Percentiles rank a stretch among this genome's conserved stretches.
phyloP scores from a whole-genome alignment of 1,140 invertebrate genomes.

The Drosophila yakuba region DNA sequence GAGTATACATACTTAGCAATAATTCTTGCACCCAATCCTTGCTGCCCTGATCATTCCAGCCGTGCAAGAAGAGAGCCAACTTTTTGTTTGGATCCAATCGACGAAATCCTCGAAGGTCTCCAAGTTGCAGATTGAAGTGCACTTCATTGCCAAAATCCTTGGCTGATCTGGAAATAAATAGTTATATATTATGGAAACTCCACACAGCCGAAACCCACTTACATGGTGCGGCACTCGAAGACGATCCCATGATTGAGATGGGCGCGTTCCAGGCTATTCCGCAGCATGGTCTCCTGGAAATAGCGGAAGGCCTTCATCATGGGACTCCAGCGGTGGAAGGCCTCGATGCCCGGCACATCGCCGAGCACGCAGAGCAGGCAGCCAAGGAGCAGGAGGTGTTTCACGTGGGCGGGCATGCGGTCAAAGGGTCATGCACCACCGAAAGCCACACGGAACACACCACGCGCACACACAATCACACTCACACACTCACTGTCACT shows the following conservation, averaged over 20 bases:
- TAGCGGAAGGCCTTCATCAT: slow-evolving; percentile 67
- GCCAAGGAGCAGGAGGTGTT: slow-evolving; percentile 24
- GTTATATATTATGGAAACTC: neutral
- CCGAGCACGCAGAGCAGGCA: slow-evolving; percentile 38
- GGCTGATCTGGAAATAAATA: slow-evolving; percentile 44
- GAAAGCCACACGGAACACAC: slow-evolving; percentile 2
- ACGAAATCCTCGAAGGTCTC: slow-evolving; percentile 71
- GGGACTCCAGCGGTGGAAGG: slow-evolving; percentile 60
- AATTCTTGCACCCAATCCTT: slow-evolving; percentile 80
- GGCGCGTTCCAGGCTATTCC: slow-evolving; percentile 72
- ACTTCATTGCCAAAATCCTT: slow-evolving; percentile 62
- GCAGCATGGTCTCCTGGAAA: slow-evolving; percentile 73
- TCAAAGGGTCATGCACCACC: neutral
- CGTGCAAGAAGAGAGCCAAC: slow-evolving; percentile 77
- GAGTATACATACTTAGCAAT: slow-evolving; percentile 47
- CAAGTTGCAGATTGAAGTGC: slow-evolving; percentile 72
- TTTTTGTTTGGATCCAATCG: slow-evolving; percentile 66
- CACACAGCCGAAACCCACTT: slow-evolving; percentile 18
- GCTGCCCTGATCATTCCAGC: slow-evolving; percentile 81
- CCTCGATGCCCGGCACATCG: slow-evolving; percentile 11
- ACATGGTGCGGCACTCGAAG: slow-evolving; percentile 81
- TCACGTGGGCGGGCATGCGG: slow-evolving; percentile 34
- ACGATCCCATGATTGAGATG: slow-evolving; percentile 76
- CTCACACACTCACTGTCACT: no score
- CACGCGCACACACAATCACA: neutral